Evolutionary conservation across 92 coral and sea anemone genomes (phyloP).

Genomic region (Actinernus sp.): DNA sequence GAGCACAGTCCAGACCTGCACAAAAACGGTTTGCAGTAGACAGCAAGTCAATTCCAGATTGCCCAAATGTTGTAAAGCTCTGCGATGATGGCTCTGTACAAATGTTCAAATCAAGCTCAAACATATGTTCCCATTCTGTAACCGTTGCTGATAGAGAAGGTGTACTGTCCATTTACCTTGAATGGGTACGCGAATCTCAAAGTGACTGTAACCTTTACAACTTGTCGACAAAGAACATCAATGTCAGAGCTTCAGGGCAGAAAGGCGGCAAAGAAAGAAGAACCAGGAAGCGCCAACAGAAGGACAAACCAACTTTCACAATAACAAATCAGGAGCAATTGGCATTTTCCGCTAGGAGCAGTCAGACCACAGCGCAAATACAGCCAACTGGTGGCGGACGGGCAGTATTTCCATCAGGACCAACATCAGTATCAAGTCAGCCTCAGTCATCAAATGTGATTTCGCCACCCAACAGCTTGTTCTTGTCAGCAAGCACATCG

Average conservation of each 20-base stretch:
- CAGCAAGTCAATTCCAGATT: conserved; percentile 44
- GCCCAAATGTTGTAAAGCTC: conserved; percentile 45
- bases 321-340: conserved; percentile 36
- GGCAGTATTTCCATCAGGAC: too few relatives aligned
- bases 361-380: too few relatives aligned
- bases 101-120: conserved; percentile 42
- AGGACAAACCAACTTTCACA: conserved; percentile 12
- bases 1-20: background rate
- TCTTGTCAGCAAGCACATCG: too few relatives aligned
- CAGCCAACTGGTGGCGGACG: too few relatives aligned
- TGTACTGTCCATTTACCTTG: conserved; percentile 26
- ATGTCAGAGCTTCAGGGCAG: conserved; percentile 38
- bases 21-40: conserved; percentile 32
- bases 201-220: conserved; percentile 30
- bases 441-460: too few relatives aligned
- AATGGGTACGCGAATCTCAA: conserved; percentile 11
- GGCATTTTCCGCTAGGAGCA: background rate
- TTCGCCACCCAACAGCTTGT: too few relatives aligned
- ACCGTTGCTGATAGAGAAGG: conserved; percentile 40
- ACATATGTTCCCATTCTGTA: conserved; percentile 41
- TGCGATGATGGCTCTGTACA: conserved; percentile 32
- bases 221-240: conserved; percentile 32
- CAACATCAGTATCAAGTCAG: too few relatives aligned
- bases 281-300: conserved; percentile 8
- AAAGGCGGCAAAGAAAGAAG: conserved; percentile 37